phyloP scores from a whole-genome alignment of 1,140 invertebrate species.

The Drosophila fuyamai region DNA sequence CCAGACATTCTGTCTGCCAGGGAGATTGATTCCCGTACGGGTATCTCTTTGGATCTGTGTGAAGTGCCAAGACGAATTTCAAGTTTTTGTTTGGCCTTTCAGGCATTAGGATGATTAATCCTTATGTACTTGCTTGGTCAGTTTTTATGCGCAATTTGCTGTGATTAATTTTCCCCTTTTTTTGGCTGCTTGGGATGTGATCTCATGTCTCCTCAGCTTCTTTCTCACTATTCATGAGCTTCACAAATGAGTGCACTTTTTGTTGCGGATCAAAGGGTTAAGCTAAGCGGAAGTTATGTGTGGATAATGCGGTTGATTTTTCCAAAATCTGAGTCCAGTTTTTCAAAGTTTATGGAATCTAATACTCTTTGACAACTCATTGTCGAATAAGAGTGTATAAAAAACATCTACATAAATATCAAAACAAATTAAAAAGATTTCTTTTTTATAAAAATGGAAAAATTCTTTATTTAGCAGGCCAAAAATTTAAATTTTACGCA shows the following conservation, averaged over 20 bases:
- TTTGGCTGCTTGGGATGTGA: conserved; percentile 48
- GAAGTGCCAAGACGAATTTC: conserved; percentile 81
- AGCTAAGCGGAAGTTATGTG: conserved; percentile 32
- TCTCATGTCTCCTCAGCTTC: conserved; percentile 42
- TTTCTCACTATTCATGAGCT: conserved; percentile 58
- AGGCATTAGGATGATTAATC: conserved; percentile 73
- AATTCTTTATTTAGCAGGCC: no score
- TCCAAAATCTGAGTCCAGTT: background rate
- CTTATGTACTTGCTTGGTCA: conserved; percentile 58
- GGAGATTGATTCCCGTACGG: conserved; percentile 9
- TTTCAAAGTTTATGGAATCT: background rate
- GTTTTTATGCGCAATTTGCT: conserved; percentile 80
- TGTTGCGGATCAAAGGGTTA: conserved; percentile 38
- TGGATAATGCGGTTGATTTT: conserved; percentile 3
- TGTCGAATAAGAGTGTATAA: no score
- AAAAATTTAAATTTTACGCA: no score
- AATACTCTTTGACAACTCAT: no score
- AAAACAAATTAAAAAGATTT: no score
- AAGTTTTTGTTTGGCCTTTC: conserved; percentile 62
- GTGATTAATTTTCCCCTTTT: conserved; percentile 67
- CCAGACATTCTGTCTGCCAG: conserved; percentile 50
- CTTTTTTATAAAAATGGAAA: no score
- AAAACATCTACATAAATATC: no score
- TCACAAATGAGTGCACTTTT: conserved; percentile 55
- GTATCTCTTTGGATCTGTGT: conserved; percentile 25